A percentile compares a stretch with the other conserved stretches of the same genome.
These are phyloP conservation scores for Thamnophis elegans DNA, from an alignment of 2,797 vertebrate genomes.

Conservation along the genomic window DNA sequence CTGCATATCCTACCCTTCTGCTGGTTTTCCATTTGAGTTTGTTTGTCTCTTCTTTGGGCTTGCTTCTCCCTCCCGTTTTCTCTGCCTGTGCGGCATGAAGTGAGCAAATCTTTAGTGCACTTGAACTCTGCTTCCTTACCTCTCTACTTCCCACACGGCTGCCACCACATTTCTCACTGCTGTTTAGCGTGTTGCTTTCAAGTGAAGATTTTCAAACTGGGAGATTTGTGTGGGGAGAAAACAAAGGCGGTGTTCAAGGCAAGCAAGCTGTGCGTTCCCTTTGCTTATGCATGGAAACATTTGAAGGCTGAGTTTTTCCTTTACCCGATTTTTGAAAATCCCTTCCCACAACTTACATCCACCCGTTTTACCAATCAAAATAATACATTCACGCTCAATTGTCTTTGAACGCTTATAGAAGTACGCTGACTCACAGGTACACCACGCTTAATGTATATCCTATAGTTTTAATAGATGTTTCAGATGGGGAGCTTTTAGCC, in stretches of 20 bases:
- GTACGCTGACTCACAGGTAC: neutral
- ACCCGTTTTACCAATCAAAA: neutral
- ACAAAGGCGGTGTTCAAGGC: neutral
- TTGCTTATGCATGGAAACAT: neutral
- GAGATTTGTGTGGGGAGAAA: slow-evolving; percentile 13
- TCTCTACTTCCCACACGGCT: slow-evolving; percentile 64
- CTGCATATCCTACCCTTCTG: neutral
- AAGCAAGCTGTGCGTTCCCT: neutral
- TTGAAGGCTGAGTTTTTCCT: neutral
- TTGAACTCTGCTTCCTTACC: slow-evolving; percentile 52
- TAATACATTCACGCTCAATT: neutral
- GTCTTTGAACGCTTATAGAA: neutral
- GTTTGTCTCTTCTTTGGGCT: slow-evolving; percentile 47
- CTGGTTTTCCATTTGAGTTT: slow-evolving; percentile 5
- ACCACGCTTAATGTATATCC: neutral
- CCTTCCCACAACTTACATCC: neutral
- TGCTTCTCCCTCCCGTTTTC: slow-evolving; percentile 52
- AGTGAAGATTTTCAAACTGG: slow-evolving; percentile 11
- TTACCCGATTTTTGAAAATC: neutral
- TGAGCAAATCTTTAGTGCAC: slow-evolving; percentile 64
- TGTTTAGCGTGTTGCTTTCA: slow-evolving; percentile 37
- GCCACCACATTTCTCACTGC: slow-evolving; percentile 31
- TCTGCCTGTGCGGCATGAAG: slow-evolving; percentile 49
- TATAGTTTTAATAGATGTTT: neutral
- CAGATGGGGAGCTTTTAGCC: neutral